phyloP scores from a whole-genome alignment of 2,797 vertebrate genomes.

The Catamblyrhynchus diadema region DNA sequence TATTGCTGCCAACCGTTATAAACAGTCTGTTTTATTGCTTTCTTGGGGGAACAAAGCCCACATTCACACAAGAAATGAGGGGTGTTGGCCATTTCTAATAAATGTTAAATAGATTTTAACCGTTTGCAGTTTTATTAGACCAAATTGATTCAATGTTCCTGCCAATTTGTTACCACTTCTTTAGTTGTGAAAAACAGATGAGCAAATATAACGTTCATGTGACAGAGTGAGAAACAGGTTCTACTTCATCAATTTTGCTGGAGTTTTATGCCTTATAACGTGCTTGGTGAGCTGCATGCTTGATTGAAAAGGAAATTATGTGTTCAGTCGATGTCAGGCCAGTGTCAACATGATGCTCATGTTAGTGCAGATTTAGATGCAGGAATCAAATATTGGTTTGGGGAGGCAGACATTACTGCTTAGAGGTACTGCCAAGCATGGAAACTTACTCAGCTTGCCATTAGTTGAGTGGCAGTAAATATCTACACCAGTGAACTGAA shows the following conservation, averaged over 20 bases:
- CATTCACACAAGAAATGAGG: background rate
- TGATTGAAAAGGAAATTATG: slow-evolving; percentile 5
- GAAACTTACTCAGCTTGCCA: background rate
- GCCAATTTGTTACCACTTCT: background rate
- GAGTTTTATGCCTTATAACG: background rate
- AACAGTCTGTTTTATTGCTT: slow-evolving; percentile 15
- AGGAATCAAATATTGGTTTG: background rate
- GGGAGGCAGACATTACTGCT: background rate
- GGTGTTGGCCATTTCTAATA: background rate
- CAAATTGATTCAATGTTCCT: background rate
- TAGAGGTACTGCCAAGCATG: background rate
- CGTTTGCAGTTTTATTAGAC: background rate
- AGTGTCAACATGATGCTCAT: background rate
- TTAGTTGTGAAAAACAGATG: background rate
- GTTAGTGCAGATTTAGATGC: background rate
- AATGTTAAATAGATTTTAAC: background rate
- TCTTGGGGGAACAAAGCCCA: background rate
- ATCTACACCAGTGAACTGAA: background rate
- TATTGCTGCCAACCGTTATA: slow-evolving; percentile 13
- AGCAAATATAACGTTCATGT: background rate
- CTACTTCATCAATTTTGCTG: background rate
- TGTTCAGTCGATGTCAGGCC: background rate
- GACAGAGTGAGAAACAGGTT: background rate
- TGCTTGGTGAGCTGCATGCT: background rate
- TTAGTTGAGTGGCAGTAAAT: background rate